phyloP scores from a whole-genome alignment of 2,888 invertebrate genomes.

The Melanotus villosus region DNA sequence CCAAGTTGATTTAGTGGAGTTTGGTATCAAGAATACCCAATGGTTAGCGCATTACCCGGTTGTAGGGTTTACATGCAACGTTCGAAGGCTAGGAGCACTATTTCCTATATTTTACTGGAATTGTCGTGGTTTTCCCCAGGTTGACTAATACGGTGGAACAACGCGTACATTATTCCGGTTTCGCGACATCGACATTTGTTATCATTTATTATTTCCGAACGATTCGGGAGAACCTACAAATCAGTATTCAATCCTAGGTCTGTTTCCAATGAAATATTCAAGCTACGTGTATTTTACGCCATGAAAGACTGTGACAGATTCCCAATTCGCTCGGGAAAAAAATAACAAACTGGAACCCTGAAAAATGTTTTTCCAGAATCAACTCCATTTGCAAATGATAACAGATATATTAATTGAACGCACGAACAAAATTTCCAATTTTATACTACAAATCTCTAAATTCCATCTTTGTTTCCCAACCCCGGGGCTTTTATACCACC shows the following conservation, averaged over 20 bases:
- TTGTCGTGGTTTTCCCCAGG: conserved; percentile 16
- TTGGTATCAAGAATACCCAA: background rate
- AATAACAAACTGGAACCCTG: conserved; percentile 25
- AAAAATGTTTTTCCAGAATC: conserved; percentile 11
- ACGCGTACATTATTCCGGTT: conserved; percentile 29
- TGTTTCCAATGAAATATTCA: conserved; percentile 42
- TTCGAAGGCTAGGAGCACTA: background rate
- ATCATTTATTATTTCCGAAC: conserved; percentile 36
- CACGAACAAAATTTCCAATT: background rate
- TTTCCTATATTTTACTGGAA: conserved; percentile 1
- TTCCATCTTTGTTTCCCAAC: background rate
- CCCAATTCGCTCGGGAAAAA: conserved; percentile 27
- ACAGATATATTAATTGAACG: conserved; percentile 19
- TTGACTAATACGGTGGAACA: conserved; percentile 14
- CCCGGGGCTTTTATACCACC: too few relatives aligned
- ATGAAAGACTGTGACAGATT: conserved; percentile 33
- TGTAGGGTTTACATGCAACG: background rate
- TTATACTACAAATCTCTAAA: background rate
- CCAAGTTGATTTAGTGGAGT: conserved; percentile 12
- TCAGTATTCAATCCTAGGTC: conserved; percentile 40
- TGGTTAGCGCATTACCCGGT: background rate
- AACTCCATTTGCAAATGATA: conserved; percentile 16
- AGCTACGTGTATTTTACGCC: conserved; percentile 38
- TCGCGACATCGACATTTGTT: conserved; percentile 31
- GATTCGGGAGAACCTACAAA: conserved; percentile 32